phyloP scores from a whole-genome alignment of 2,113 vertebrate species.

The Vanacampus margaritifer region DNA sequence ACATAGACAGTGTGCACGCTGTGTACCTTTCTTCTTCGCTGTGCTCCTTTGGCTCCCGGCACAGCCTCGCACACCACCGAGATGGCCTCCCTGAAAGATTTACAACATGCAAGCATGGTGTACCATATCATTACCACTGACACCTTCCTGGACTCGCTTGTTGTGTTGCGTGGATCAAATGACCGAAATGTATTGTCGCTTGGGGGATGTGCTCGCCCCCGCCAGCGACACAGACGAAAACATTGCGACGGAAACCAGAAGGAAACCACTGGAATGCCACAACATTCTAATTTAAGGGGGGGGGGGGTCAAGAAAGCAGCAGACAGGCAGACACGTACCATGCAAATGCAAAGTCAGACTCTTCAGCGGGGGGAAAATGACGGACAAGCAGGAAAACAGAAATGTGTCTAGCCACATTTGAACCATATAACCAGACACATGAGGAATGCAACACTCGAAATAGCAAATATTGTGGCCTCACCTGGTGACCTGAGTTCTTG shows the following conservation, averaged over 20 bases:
- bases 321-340: constrained; percentile 11
- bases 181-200: constrained; percentile 32
- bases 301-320: constrained; percentile 34
- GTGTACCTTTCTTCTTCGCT: constrained; percentile 90
- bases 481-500: constrained; percentile 97
- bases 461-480: constrained; percentile 55
- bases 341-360: constrained; percentile 1
- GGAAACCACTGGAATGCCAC: constrained; percentile 67
- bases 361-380: constrained; percentile 11
- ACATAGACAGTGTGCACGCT: constrained; percentile 8
- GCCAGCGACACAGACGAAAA: constrained; percentile 44
- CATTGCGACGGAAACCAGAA: constrained; percentile 55
- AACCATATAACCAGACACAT: constrained; percentile 13
- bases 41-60: constrained; percentile 90
- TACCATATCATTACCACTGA: constrained; percentile 16
- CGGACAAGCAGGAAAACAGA: constrained; percentile 19
- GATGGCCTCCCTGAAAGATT: constrained; percentile 87
- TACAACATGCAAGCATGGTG: constrained; percentile 27
- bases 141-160: constrained; percentile 28
- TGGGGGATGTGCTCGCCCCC: constrained; percentile 21
- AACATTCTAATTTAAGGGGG: constrained; percentile 56
- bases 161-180: constrained; percentile 26
- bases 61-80: constrained; percentile 95
- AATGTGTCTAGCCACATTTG: background rate
- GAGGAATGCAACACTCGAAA: background rate